Percentiles rank a stretch among this genome's conserved stretches.
Evolutionary conservation across 2,888 invertebrate species (phyloP).

Genomic region (Patella ulyssiponensis): DNA sequence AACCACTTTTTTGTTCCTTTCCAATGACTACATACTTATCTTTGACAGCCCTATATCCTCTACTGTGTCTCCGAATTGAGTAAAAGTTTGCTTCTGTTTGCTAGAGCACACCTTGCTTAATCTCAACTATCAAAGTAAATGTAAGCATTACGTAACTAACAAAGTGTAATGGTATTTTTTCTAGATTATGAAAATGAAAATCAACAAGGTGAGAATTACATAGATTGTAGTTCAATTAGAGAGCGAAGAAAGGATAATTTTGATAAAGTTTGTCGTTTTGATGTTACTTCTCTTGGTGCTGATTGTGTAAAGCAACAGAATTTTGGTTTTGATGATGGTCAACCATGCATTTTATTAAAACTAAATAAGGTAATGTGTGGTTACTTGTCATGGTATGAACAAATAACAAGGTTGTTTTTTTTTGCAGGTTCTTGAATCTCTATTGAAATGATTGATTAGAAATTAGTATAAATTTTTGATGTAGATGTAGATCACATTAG

Average conservation of each 20-base stretch:
- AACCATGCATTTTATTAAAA: conserved; percentile 96
- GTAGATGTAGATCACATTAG: too few species aligned
- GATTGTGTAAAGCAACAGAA: conserved; percentile 81
- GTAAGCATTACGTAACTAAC: too few species aligned
- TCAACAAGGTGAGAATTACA: conserved; percentile 56
- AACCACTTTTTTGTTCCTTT: too few species aligned
- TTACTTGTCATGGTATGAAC: too few species aligned
- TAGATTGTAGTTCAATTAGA: conserved; percentile 78
- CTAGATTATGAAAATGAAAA: conserved; percentile 69
- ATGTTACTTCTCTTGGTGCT: conserved; percentile 77
- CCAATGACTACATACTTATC: too few species aligned
- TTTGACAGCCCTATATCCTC: too few species aligned
- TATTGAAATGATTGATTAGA: neutral
- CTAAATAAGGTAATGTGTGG: conserved; percentile 85
- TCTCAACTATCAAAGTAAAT: too few species aligned
- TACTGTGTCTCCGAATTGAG: too few species aligned
- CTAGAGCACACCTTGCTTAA: too few species aligned
- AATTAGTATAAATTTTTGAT: too few species aligned
- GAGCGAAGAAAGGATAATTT: conserved; percentile 30
- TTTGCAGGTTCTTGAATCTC: neutral
- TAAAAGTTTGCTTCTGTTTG: too few species aligned
- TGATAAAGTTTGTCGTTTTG: conserved; percentile 84
- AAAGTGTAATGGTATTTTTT: conserved; percentile 13
- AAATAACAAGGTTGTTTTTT: neutral
- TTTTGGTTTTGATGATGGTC: conserved; percentile 88